phyloP scores from a whole-genome alignment of 2,113 vertebrate species.

The Varanus komodoensis region DNA sequence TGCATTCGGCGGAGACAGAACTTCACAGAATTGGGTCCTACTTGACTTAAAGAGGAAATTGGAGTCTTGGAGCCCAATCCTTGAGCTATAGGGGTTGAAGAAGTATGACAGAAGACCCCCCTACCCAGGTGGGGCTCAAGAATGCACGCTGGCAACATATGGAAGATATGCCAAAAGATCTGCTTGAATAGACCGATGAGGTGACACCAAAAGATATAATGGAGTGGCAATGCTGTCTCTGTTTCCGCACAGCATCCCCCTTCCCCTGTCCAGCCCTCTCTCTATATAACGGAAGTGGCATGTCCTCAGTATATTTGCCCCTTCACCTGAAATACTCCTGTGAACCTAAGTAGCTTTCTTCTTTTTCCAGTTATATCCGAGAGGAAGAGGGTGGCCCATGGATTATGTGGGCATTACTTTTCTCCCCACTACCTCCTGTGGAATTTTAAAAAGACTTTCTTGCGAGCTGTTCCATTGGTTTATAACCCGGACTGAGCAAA shows the following conservation, averaged over 20 bases:
- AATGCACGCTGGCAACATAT: neutral
- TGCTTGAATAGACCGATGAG: neutral
- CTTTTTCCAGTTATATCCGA: neutral
- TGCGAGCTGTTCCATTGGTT: neutral
- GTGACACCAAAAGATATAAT: constrained; percentile 39
- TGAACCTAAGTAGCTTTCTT: neutral
- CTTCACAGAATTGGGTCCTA: neutral
- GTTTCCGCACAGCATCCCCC: neutral
- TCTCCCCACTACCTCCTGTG: neutral
- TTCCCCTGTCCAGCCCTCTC: constrained; percentile 24
- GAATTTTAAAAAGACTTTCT: neutral
- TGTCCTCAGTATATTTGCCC: neutral
- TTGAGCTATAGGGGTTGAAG: neutral
- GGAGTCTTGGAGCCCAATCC: neutral
- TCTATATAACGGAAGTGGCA: constrained; percentile 55
- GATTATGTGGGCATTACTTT: neutral
- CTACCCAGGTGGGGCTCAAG: neutral
- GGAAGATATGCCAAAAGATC: neutral
- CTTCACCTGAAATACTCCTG: neutral
- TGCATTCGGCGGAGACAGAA: neutral
- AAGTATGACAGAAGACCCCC: neutral
- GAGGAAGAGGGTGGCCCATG: neutral
- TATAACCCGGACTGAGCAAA: neutral
- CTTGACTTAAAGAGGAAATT: neutral
- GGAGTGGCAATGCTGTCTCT: constrained; percentile 42